Percentiles rank a stretch among this genome's conserved stretches.
These are phyloP conservation scores for Phataginus tetradactyla DNA, from an alignment of 2,797 vertebrate genomes.

Conservation along the genomic window DNA sequence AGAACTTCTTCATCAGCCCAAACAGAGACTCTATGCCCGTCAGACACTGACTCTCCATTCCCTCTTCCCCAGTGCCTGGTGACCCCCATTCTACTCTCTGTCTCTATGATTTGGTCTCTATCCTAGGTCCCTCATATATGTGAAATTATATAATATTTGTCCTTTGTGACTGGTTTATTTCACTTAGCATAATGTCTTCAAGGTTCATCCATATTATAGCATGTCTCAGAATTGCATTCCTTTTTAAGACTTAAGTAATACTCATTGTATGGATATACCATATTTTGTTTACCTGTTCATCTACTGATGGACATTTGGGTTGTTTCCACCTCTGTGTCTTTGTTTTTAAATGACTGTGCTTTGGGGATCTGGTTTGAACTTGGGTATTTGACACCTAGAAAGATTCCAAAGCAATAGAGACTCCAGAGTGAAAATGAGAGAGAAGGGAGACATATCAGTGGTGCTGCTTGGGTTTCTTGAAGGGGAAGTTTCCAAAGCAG, in stretches of 20 bases:
- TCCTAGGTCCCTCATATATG: neutral
- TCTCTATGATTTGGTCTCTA: neutral
- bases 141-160: neutral
- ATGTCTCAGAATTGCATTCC: neutral
- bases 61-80: neutral
- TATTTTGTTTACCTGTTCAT: neutral
- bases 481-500: conserved; percentile 3
- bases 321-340: neutral
- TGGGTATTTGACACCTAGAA: neutral
- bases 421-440: neutral
- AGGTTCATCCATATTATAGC: neutral
- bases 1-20: neutral
- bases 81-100: neutral
- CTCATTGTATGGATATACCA: neutral
- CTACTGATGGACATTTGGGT: neutral
- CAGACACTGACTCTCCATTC: neutral
- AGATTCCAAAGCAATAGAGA: neutral
- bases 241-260: neutral
- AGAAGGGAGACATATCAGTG: neutral
- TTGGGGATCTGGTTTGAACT: neutral
- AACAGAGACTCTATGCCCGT: neutral
- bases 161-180: neutral
- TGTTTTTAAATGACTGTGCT: neutral
- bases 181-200: neutral
- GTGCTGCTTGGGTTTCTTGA: neutral